Percentiles rank a stretch among this genome's conserved stretches.
Conservation (phyloP, 1,140 invertebrate species). For the Agrypnia vestita region DNA sequence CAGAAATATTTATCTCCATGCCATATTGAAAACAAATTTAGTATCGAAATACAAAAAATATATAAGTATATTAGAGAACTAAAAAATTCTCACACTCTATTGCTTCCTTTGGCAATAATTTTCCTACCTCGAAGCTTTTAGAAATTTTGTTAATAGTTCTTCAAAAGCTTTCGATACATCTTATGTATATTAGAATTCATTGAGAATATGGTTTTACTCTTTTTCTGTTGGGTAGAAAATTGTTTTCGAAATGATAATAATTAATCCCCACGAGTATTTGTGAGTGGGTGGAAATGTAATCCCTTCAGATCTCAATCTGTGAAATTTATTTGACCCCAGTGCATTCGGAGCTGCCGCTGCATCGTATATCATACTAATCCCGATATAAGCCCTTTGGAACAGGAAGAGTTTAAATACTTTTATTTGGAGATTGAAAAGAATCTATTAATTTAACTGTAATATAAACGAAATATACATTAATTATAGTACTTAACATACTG, state of each 20-base stretch:
- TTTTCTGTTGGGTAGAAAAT: background rate
- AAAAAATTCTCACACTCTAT: no score
- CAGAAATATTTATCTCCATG: no score
- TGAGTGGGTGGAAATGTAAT: conserved; percentile 53
- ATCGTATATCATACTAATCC: conserved; percentile 37
- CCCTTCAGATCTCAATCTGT: conserved; percentile 43
- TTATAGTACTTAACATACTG: no score
- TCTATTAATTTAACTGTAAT: conserved; percentile 8
- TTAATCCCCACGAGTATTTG: conserved; percentile 53
- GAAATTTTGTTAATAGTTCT: no score
- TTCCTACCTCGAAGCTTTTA: no score
- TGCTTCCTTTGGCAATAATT: no score
- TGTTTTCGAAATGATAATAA: conserved; percentile 6
- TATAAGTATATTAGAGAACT: no score
- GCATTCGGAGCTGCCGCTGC: background rate
- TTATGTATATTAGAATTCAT: no score
- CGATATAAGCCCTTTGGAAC: conserved; percentile 23
- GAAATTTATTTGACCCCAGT: conserved; percentile 18
- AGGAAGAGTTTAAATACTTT: conserved; percentile 8
- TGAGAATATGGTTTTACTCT: no score
- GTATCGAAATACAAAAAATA: no score
- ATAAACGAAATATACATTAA: background rate
- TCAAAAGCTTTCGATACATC: no score
- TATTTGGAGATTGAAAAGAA: conserved; percentile 16
- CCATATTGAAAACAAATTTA: no score